Percentiles rank a stretch among this genome's conserved stretches.
Evolutionary conservation across 1,140 invertebrate species (phyloP).

Genomic region (Meloidogyne exigua): DNA sequence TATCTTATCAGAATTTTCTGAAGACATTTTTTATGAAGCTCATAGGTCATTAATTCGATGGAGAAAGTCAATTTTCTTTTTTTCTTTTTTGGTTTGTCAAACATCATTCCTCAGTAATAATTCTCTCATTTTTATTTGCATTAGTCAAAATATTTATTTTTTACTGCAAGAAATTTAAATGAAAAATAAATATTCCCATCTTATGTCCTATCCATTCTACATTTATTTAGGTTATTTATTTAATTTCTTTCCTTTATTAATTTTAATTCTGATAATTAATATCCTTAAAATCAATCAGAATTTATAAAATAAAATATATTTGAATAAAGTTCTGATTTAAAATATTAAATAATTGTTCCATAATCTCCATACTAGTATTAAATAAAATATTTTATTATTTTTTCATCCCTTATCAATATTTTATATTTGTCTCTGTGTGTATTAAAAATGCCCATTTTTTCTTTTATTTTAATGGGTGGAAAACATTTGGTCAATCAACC

Average conservation of each 20-base stretch:
- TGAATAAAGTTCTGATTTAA: no score
- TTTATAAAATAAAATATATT: no score
- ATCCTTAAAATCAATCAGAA: background rate
- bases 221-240: background rate
- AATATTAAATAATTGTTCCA: no score
- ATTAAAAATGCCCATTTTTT: background rate
- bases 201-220: background rate
- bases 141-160: background rate
- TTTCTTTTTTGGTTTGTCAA: background rate
- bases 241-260: background rate
- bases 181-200: background rate
- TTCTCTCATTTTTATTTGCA: background rate
- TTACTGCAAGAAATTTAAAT: background rate
- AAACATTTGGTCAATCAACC: background rate
- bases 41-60: background rate
- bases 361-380: no score
- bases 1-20: background rate
- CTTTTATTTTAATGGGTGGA: background rate
- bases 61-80: background rate
- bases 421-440: background rate
- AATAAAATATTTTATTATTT: background rate
- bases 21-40: background rate
- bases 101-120: background rate
- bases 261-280: background rate
- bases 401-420: background rate